These are phyloP conservation scores for Passer domesticus DNA, from an alignment of 2,113 vertebrate genomes.

Conservation along the genomic window DNA sequence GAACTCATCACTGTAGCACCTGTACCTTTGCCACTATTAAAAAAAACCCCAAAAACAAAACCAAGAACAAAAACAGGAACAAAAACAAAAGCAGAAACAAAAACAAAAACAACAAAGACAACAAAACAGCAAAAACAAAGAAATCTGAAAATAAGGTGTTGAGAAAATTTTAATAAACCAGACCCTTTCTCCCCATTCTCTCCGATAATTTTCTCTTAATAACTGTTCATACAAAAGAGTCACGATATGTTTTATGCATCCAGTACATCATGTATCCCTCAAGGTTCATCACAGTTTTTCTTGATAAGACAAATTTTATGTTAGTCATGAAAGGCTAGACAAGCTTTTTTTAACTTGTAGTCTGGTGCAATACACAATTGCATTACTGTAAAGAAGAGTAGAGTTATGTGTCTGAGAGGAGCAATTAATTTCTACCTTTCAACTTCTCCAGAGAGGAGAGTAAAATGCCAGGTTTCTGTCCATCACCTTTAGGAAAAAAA, in stretches of 20 bases:
- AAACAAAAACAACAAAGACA: not conserved
- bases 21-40: not conserved
- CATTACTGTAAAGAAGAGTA: not conserved
- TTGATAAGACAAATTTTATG: not conserved
- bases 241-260: not conserved
- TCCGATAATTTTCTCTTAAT: not conserved
- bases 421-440: not conserved
- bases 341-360: not conserved
- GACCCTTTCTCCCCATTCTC: not conserved
- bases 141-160: not conserved
- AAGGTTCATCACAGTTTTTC: not conserved
- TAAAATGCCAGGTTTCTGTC: not conserved
- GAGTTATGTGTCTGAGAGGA: not conserved
- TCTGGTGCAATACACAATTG: not conserved
- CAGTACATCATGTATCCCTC: not conserved
- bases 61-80: not conserved
- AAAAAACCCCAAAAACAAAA: not conserved
- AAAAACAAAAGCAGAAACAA: not conserved
- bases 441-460: not conserved
- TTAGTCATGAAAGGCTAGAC: not conserved
- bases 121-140: too few relatives aligned
- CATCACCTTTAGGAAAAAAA: not conserved
- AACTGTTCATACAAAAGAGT: not conserved
- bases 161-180: not conserved
- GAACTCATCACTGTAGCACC: not conserved